Conservation (phyloP, 2,113 vertebrate genomes). For the Eupsittula cactorum region DNA sequence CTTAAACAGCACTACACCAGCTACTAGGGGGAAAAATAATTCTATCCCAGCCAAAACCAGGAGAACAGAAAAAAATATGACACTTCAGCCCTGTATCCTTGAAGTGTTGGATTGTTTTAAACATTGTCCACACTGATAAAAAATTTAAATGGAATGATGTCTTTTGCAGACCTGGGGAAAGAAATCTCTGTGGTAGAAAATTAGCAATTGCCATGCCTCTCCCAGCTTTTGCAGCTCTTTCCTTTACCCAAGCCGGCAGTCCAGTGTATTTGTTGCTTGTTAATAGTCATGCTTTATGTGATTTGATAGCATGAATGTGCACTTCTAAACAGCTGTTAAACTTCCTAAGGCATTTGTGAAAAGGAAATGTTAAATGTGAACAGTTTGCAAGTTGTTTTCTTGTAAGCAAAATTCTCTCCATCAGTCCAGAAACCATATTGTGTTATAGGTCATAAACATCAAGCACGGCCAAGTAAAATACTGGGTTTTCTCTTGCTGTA, state of each 20-base stretch:
- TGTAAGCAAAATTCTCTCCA: not conserved
- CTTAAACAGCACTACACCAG: not conserved
- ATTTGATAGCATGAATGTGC: not conserved
- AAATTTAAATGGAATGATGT: not conserved
- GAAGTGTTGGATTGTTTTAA: not conserved
- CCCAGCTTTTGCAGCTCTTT: not conserved
- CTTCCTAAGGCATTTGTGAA: not conserved
- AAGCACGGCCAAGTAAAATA: not conserved
- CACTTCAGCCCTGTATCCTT: not conserved
- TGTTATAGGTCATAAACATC: not conserved
- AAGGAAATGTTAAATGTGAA: not conserved
- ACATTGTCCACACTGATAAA: not conserved
- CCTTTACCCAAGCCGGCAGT: not conserved
- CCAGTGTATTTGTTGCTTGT: not conserved
- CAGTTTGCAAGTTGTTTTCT: not conserved
- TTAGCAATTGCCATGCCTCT: not conserved
- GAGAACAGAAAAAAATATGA: not conserved
- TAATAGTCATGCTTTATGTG: not conserved
- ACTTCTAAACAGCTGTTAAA: not conserved
- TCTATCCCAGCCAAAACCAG: not conserved
- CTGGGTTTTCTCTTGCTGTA: not conserved
- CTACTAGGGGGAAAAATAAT: not conserved
- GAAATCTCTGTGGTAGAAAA: not conserved
- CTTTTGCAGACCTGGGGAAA: not conserved
- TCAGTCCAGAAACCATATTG: not conserved